Conservation (phyloP, 2,113 vertebrate species). For the Thamnophis sirtalis region DNA sequence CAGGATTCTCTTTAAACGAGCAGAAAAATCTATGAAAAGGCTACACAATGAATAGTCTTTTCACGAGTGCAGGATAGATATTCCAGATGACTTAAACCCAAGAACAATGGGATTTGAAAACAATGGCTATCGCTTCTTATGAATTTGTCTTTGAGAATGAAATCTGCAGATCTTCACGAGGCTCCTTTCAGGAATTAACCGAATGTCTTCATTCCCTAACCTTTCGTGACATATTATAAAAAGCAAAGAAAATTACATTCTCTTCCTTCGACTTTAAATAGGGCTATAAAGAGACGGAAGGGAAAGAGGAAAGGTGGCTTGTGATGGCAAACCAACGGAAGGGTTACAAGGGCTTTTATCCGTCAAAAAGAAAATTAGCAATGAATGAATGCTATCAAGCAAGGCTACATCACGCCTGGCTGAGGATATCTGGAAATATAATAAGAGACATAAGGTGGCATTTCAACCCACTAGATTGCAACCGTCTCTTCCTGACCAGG, state of each 20-base stretch:
- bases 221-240: constrained; percentile 15
- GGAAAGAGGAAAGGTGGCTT: not conserved
- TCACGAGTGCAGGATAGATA: not conserved
- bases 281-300: not conserved
- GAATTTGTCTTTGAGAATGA: no score
- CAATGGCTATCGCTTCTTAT: not conserved
- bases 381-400: not conserved
- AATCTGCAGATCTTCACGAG: not conserved
- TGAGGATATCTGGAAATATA: constrained; percentile 1
- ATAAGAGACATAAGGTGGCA: constrained; percentile 1
- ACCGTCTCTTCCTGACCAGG: not conserved
- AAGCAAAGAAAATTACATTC: constrained; percentile 18
- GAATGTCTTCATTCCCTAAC: not conserved
- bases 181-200: not conserved
- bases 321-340: not conserved
- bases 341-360: fast-evolving
- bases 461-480: constrained; percentile 7
- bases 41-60: not conserved
- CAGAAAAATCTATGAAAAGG: no score
- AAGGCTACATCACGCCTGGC: not conserved
- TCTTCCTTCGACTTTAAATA: constrained; percentile 7
- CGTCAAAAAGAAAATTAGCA: not conserved
- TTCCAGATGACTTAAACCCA: no score
- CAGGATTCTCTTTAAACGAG: not conserved
- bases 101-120: not conserved